Conservation (phyloP, 2,888 invertebrate species). For the Macrosoma leucophasiata region DNA sequence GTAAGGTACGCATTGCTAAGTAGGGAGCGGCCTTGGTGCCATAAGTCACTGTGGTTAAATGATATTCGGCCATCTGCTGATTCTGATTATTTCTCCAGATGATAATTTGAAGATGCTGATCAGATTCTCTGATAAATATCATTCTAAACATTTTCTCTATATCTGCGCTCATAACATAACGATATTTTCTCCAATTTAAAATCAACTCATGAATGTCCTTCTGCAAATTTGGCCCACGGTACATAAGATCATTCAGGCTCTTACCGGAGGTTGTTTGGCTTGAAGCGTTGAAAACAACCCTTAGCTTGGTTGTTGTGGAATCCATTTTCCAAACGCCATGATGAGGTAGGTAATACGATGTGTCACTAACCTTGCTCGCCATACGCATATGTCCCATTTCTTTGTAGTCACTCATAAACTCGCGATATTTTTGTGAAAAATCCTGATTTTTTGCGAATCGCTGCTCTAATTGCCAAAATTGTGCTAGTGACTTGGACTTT, state of each 20-base stretch:
- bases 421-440: conserved; percentile 9
- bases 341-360: conserved; percentile 15
- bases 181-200: conserved; percentile 13
- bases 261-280: conserved; percentile 11
- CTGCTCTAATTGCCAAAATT: conserved; percentile 19
- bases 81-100: conserved; percentile 12
- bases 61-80: conserved; percentile 13
- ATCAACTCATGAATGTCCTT: conserved; percentile 18
- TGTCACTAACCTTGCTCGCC: conserved; percentile 6
- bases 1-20: conserved; percentile 9
- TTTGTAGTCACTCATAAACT: conserved; percentile 16
- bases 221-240: conserved; percentile 12
- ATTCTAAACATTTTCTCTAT: conserved; percentile 13
- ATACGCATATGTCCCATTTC: conserved; percentile 14
- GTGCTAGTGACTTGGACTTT: conserved; percentile 12
- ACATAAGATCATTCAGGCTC: conserved; percentile 12
- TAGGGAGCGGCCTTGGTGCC: conserved; percentile 10
- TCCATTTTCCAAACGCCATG: conserved; percentile 16
- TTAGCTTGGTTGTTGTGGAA: conserved; percentile 19
- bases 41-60: conserved; percentile 17
- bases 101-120: conserved; percentile 15
- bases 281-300: conserved; percentile 22
- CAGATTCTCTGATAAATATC: background rate
- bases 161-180: conserved; percentile 15
- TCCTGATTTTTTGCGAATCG: conserved; percentile 12